Base-by-base conservation (phyloP, 1,140 invertebrate genomes). In the Prorops nasuta region DNA sequence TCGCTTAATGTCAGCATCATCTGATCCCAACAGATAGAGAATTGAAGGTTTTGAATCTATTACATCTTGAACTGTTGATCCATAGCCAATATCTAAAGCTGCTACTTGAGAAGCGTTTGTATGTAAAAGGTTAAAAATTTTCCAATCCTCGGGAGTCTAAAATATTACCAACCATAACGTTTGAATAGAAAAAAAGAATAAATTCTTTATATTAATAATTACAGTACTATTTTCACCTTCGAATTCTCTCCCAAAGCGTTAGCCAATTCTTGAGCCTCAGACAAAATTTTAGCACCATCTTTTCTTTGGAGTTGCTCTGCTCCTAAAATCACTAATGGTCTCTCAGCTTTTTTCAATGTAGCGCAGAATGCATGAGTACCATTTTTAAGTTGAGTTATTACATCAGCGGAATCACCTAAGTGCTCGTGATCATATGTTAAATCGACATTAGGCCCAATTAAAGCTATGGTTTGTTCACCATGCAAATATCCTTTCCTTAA, bases 361-460 rank as follows among this genome's bases (percentile, higher is more conserved):
- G 88, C 83, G 44, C 79, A 78, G 58, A 95, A 91, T 36, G 85
- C 80, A 80, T 96, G 91, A 7, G 80, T 82, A 10, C 89, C 92
- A 42, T 73, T 79, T 32, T 84, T 83, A 12, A 98, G 77, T 31
- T 93, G 81, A 52, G 87, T 78, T 8, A 98, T 79, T 32, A 88
- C 69, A 34, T 81, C 78, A 3, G 89, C 75, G 32, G 85, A 85
- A 49, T 94, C 84, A 28, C 96, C 96, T 17, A 97, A 79, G 77
- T 97, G 88, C 84, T 92, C 85, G 74, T 98, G 94, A 15, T 95
- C 85, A 74, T 98, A 99, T 0, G 91, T 93, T 9, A 99, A 80
- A 78, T 99, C 92, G 19, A 98, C 84, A 68, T 94, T 84, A 1
- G 91, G 88, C 31, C 98, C 97, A 66, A 99, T 84, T 8, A 94